Evolutionary conservation across 2,797 vertebrate genomes (phyloP).

Genomic region (Lepus oiostolus): DNA sequence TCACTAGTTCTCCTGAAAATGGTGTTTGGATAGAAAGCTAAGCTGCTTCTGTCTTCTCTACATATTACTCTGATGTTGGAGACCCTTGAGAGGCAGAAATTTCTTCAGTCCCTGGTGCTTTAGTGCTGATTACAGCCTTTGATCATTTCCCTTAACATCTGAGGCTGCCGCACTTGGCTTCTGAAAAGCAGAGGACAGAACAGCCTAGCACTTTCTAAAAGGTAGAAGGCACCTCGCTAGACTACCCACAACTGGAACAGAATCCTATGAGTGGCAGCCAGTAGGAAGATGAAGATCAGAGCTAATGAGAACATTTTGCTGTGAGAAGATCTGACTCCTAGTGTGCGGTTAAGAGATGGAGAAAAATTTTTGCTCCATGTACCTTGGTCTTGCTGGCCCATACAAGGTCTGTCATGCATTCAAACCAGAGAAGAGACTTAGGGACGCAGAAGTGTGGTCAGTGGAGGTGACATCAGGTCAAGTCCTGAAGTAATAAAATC

Average conservation of each 20-base stretch:
- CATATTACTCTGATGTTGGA: not conserved
- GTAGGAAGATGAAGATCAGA: not conserved
- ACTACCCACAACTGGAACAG: too few relatives aligned
- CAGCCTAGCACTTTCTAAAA: not conserved
- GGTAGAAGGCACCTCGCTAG: not conserved
- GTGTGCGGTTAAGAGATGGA: not conserved
- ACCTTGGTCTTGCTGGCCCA: not conserved
- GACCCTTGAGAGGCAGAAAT: slow-evolving; percentile 14
- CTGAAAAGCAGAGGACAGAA: not conserved
- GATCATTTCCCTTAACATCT: slow-evolving; percentile 33
- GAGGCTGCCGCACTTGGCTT: not conserved
- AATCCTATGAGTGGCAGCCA: not conserved
- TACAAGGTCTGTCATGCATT: not conserved
- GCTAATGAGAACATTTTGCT: not conserved
- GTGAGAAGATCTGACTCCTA: not conserved
- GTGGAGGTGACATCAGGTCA: not conserved
- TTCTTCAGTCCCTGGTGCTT: not conserved
- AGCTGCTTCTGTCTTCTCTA: slow-evolving; percentile 11
- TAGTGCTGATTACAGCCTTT: not conserved
- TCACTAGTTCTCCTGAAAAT: slow-evolving; percentile 54
- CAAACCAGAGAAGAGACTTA: not conserved
- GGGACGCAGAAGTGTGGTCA: not conserved
- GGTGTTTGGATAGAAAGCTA: slow-evolving; percentile 32
- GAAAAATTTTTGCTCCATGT: not conserved
- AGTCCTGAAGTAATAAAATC: not conserved